Evolutionary conservation across 2,888 invertebrate genomes (phyloP).

Genomic region (Crematogaster levior): DNA sequence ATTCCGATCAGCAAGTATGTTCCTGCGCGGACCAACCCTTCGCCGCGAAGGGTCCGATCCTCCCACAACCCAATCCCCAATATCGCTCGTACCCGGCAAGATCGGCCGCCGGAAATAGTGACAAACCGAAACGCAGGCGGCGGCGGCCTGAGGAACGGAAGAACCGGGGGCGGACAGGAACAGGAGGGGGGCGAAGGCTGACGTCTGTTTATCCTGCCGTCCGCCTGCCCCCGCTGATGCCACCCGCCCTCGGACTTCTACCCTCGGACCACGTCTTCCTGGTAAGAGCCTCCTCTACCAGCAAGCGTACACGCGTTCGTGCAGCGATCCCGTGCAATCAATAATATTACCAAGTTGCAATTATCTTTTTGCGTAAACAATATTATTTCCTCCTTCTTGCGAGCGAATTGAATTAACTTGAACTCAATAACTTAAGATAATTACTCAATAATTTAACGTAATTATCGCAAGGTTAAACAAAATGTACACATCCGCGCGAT

Average conservation of each 20-base stretch:
- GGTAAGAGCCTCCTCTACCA: conserved; percentile 79
- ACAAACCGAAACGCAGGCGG: conserved; percentile 84
- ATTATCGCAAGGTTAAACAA: conserved; percentile 7
- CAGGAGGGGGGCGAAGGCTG: conserved; percentile 84
- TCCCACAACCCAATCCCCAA: conserved; percentile 73
- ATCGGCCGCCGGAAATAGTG: conserved; percentile 72
- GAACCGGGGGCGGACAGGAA: conserved; percentile 84
- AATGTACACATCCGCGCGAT: not conserved
- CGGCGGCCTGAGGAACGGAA: conserved; percentile 85
- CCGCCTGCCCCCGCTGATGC: conserved; percentile 89
- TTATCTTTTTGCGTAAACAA: not conserved
- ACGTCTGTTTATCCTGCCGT: conserved; percentile 85
- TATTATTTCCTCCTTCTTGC: not conserved
- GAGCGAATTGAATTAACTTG: not conserved
- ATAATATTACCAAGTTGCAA: not conserved
- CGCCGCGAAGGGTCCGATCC: conserved; percentile 72
- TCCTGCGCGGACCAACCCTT: conserved; percentile 81
- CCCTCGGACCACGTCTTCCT: conserved; percentile 85
- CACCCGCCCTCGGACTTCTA: conserved; percentile 87
- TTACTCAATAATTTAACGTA: not conserved
- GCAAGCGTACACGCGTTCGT: conserved; percentile 32
- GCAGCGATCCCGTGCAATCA: not conserved
- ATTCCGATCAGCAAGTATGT: conserved; percentile 81
- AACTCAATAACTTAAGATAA: not conserved
- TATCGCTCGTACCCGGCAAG: conserved; percentile 72